Conservation (phyloP, 2,113 vertebrate species). For the Atractosteus spatula region DNA sequence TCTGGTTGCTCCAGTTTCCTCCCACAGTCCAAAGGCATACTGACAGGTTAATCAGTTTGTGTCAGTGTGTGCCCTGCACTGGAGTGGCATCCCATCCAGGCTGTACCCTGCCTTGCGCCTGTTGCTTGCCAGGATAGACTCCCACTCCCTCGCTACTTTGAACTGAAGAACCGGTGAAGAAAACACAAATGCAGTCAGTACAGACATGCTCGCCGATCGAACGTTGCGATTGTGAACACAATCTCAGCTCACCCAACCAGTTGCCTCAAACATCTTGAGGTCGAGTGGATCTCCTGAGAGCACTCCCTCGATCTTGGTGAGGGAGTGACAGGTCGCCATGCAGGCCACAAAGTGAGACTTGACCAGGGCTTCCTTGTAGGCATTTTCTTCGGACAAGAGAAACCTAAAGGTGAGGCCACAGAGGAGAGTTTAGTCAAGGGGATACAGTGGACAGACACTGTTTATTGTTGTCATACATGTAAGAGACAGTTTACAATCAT, state of each 20-base stretch:
- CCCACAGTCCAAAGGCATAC: too few species aligned
- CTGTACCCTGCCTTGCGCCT: too few species aligned
- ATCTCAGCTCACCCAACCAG: slow-evolving; percentile 84
- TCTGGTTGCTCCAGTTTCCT: too few species aligned
- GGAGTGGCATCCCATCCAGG: too few species aligned
- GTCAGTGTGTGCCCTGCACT: too few species aligned
- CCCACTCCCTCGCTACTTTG: too few species aligned
- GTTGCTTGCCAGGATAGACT: too few species aligned
- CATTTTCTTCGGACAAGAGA: slow-evolving; percentile 79
- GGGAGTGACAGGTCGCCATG: slow-evolving; percentile 97
- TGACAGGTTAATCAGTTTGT: too few species aligned
- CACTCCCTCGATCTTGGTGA: slow-evolving; percentile 92
- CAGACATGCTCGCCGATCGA: too few species aligned
- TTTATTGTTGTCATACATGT: too few species aligned
- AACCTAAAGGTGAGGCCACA: slow-evolving; percentile 63
- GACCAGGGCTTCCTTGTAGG: slow-evolving; percentile 80
- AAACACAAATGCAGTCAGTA: too few species aligned
- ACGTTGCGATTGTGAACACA: neutral
- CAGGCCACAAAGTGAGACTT: slow-evolving; percentile 92
- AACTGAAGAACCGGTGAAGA: neutral
- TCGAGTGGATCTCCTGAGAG: slow-evolving; percentile 95
- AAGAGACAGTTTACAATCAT: too few species aligned
- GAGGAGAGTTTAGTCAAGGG: neutral
- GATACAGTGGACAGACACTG: neutral
- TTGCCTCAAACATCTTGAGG: slow-evolving; percentile 97